A percentile compares a stretch with the other conserved stretches of the same genome.
Evolutionary conservation across 1,140 invertebrate genomes (phyloP).

Genomic region (Melitaea cinxia): DNA sequence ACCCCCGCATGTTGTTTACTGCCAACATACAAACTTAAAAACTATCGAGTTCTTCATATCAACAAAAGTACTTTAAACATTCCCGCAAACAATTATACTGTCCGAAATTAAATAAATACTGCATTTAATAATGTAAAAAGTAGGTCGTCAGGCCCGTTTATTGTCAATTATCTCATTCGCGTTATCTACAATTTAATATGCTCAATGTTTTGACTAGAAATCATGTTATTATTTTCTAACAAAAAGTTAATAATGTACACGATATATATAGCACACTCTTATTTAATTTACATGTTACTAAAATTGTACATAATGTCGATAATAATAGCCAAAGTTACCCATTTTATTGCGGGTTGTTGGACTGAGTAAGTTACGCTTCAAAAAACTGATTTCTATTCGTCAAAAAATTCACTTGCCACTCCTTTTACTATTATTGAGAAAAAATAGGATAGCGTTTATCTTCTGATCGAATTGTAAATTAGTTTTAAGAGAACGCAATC

Average conservation of each 20-base stretch:
- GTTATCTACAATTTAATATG: constrained; percentile 79
- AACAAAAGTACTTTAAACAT: constrained; percentile 36
- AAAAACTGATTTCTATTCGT: background rate
- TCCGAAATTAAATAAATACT: constrained; percentile 65
- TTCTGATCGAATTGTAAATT: background rate
- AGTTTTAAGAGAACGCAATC: background rate
- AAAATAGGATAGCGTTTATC: background rate
- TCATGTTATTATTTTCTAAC: constrained; percentile 78
- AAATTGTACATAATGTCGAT: constrained; percentile 75
- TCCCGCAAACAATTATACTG: constrained; percentile 42
- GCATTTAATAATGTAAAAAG: constrained; percentile 64
- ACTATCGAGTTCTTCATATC: constrained; percentile 26
- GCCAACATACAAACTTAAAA: constrained; percentile 23
- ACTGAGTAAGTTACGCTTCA: background rate
- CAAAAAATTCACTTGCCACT: background rate
- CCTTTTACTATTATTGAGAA: background rate
- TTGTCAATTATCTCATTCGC: constrained; percentile 75
- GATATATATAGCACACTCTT: constrained; percentile 61
- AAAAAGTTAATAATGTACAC: constrained; percentile 78
- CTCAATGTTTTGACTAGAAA: constrained; percentile 82
- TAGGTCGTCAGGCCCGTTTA: constrained; percentile 70
- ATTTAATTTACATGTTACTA: constrained; percentile 65
- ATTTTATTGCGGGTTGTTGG: background rate
- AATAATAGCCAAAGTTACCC: constrained; percentile 7
- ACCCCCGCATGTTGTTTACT: constrained; percentile 5